These are phyloP conservation scores for Smittia aterrima DNA, from an alignment of 2,888 invertebrate species.

Conservation along the genomic window DNA sequence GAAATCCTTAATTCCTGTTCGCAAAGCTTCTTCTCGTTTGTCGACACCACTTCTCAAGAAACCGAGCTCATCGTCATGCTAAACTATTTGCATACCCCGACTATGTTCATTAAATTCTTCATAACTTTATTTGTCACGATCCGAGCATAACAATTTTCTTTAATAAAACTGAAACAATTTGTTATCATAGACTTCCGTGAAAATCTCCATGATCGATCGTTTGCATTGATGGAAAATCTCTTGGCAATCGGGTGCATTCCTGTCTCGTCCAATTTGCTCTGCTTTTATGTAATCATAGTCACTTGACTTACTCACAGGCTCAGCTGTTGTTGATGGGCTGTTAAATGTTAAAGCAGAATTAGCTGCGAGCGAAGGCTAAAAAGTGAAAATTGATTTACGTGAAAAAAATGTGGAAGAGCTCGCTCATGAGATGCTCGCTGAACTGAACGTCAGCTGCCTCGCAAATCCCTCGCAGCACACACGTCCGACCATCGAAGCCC, in stretches of 20 bases:
- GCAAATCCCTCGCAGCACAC: constrained; percentile 73
- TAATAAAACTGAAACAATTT: constrained; percentile 17
- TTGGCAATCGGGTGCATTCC: constrained; percentile 50
- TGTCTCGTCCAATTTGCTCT: constrained; percentile 61
- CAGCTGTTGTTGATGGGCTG: constrained; percentile 70
- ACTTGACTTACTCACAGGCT: constrained; percentile 61
- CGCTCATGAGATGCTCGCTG: constrained; percentile 69
- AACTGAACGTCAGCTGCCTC: constrained; percentile 70
- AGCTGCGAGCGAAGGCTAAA: background rate
- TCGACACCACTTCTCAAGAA: too few species aligned
- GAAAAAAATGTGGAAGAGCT: constrained; percentile 72
- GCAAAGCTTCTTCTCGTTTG: background rate
- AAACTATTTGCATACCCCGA: too few species aligned
- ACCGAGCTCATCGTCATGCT: too few species aligned
- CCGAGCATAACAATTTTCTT: background rate
- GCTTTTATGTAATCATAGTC: constrained; percentile 74
- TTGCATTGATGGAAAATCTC: constrained; percentile 48
- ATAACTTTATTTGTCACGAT: background rate
- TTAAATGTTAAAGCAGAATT: background rate
- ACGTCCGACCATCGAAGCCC: constrained; percentile 65
- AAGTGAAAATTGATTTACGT: constrained; percentile 59
- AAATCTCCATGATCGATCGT: constrained; percentile 49
- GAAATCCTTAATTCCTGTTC: background rate
- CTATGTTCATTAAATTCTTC: background rate
- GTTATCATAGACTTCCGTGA: constrained; percentile 44